phyloP scores from a whole-genome alignment of 2,888 invertebrate species.

The Ormyrus thymus region DNA sequence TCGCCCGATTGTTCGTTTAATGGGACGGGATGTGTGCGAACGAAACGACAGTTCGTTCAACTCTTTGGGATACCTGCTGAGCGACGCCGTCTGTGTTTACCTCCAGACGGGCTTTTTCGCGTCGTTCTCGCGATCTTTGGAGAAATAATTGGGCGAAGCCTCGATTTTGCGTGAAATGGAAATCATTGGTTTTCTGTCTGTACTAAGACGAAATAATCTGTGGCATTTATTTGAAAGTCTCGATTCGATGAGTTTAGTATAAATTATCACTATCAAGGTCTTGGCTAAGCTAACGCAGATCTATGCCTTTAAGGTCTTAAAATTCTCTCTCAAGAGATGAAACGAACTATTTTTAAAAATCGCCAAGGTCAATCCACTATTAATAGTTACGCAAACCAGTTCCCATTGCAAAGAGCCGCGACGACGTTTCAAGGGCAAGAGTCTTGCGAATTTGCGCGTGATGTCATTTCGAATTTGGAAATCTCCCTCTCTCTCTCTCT shows the following conservation, averaged over 20 bases:
- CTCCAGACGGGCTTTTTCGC: too few species aligned
- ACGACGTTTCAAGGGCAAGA: slow-evolving; percentile 23
- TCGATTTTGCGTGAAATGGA: too few species aligned
- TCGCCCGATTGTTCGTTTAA: slow-evolving; percentile 23
- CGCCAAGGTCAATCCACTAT: slow-evolving; percentile 1
- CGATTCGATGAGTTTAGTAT: too few species aligned
- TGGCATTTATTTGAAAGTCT: too few species aligned
- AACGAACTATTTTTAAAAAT: slow-evolving; percentile 26
- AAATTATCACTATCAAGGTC: too few species aligned
- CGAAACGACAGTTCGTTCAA: slow-evolving; percentile 29
- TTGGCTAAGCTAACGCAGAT: too few species aligned
- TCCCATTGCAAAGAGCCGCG: background rate
- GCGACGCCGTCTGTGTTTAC: too few species aligned
- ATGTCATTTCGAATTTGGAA: slow-evolving; percentile 25
- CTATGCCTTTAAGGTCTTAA: background rate
- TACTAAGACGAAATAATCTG: too few species aligned
- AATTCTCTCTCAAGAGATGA: slow-evolving; percentile 1
- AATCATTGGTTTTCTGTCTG: too few species aligned
- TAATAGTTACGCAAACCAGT: slow-evolving; percentile 2
- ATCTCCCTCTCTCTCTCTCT: slow-evolving; percentile 6
- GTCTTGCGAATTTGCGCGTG: background rate
- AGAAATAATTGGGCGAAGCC: too few species aligned
- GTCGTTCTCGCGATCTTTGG: too few species aligned
- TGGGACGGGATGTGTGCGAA: background rate
- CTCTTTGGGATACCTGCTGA: background rate